A percentile compares a stretch with the other conserved stretches of the same genome.
phyloP scores from a whole-genome alignment of 2,797 vertebrate genomes.

The Melanotaenia trifasciata region DNA sequence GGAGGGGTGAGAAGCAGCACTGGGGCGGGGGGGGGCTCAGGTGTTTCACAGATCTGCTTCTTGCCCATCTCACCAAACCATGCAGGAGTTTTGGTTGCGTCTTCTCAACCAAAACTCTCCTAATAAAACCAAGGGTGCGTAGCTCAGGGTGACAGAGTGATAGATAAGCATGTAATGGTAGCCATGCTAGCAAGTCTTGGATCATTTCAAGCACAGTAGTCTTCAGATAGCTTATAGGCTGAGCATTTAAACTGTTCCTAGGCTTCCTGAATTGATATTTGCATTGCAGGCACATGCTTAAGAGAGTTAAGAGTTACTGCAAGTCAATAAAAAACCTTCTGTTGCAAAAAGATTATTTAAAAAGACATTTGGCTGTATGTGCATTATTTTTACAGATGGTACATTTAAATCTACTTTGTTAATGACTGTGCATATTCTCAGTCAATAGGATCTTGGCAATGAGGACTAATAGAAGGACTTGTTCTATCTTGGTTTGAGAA shows the following conservation, averaged over 20 bases:
- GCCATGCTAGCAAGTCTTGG: constrained; percentile 61
- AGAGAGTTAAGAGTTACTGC: background rate
- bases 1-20: constrained; percentile 29
- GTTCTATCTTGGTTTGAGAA: too few species aligned
- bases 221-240: constrained; percentile 39
- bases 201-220: constrained; percentile 64
- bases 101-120: constrained; percentile 67
- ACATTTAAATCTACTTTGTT: background rate
- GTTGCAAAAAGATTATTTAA: constrained; percentile 11
- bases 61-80: constrained; percentile 55
- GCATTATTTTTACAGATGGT: background rate
- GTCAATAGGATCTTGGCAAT: background rate
- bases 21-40: constrained; percentile 36
- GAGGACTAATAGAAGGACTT: background rate
- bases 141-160: constrained; percentile 54
- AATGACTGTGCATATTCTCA: background rate
- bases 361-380: background rate
- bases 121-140: constrained; percentile 64
- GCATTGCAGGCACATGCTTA: constrained; percentile 25
- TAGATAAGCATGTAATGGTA: constrained; percentile 67
- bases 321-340: constrained; percentile 10
- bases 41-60: constrained; percentile 60
- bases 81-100: constrained; percentile 59
- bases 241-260: constrained; percentile 16
- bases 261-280: constrained; percentile 29